These are phyloP conservation scores for Meriones psammophilus DNA, from an alignment of 2,797 vertebrate genomes.

Conservation along the genomic window DNA sequence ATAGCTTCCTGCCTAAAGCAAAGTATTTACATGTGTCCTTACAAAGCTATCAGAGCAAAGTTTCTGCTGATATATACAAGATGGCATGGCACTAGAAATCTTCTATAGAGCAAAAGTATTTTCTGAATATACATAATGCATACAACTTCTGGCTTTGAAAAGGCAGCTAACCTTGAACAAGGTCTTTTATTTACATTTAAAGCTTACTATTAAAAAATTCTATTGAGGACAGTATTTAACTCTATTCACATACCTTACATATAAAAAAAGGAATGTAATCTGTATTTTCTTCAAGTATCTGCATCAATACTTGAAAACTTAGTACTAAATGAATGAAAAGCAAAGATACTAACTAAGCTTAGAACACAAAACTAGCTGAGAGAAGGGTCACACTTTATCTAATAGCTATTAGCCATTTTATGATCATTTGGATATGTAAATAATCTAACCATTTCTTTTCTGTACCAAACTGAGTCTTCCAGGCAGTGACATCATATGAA, in stretches of 20 bases:
- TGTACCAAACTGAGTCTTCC: background rate
- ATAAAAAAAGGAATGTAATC: background rate
- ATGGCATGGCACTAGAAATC: constrained; percentile 74
- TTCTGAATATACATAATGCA: constrained; percentile 67
- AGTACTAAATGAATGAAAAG: background rate
- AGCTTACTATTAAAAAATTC: constrained; percentile 49
- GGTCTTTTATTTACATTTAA: constrained; percentile 67
- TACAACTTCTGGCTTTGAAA: constrained; percentile 66
- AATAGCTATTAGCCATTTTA: background rate
- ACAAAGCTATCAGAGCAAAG: constrained; percentile 79
- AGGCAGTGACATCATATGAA: background rate
- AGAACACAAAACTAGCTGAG: background rate
- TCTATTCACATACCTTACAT: background rate
- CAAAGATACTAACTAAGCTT: background rate
- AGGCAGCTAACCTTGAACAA: constrained; percentile 80
- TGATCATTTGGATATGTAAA: constrained; percentile 1
- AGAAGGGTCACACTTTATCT: background rate
- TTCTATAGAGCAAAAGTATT: constrained; percentile 71
- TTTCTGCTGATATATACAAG: constrained; percentile 82
- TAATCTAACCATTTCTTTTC: constrained; percentile 27
- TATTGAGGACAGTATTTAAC: constrained; percentile 13
- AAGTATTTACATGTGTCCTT: constrained; percentile 83
- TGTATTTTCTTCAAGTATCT: background rate
- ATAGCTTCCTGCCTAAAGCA: constrained; percentile 81
- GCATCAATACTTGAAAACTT: background rate